Evolutionary conservation across 2,888 invertebrate genomes (phyloP).

Genomic region (Caenorhabditis sp.): DNA sequence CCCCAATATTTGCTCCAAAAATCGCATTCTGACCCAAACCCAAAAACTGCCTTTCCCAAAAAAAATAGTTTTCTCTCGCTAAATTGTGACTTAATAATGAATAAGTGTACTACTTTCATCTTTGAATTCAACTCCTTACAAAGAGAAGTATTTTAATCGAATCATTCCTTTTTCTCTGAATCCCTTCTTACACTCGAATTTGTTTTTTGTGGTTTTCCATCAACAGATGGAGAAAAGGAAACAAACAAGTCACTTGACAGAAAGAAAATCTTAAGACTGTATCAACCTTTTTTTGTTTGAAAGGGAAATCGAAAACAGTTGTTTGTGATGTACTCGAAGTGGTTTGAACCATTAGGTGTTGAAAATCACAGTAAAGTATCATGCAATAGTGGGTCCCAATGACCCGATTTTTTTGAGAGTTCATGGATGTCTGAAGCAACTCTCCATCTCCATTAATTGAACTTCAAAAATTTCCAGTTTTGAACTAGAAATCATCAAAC

Average conservation of each 20-base stretch:
- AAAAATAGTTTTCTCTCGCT: constrained; percentile 28
- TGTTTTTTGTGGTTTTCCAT: constrained; percentile 12
- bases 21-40: constrained; percentile 34
- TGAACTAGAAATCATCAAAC: no score
- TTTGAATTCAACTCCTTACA: background rate
- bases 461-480: no score
- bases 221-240: constrained; percentile 17
- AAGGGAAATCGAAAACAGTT: constrained; percentile 27
- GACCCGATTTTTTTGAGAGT: background rate
- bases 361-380: no score
- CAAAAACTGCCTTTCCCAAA: constrained; percentile 48
- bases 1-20: constrained; percentile 30
- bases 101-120: background rate
- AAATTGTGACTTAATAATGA: constrained; percentile 35
- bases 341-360: constrained; percentile 6
- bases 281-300: constrained; percentile 8
- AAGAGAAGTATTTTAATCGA: constrained; percentile 36
- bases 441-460: no score
- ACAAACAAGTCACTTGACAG: constrained; percentile 45
- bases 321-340: background rate
- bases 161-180: constrained; percentile 10
- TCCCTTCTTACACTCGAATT: constrained; percentile 16
- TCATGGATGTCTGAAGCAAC: background rate
- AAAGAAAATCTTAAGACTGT: constrained; percentile 25
- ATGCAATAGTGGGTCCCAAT: no score